These are phyloP conservation scores for Austrofundulus limnaeus DNA, from an alignment of 2,113 vertebrate genomes.

Conservation along the genomic window DNA sequence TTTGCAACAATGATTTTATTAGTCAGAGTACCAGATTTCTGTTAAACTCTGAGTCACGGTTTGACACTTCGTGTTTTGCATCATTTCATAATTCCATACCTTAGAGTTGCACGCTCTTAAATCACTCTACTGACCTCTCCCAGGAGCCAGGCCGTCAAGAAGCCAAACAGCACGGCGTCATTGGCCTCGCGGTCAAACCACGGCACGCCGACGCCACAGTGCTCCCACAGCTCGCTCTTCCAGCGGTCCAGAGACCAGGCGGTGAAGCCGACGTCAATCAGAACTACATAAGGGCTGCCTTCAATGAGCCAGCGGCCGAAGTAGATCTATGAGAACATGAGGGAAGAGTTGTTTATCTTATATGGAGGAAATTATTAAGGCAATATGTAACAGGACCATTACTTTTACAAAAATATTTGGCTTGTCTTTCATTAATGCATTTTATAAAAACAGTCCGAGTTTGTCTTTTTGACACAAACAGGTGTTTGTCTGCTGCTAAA, in stretches of 20 bases:
- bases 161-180: constrained; percentile 90
- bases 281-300: constrained; percentile 88
- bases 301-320: constrained; percentile 94
- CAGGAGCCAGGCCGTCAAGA: constrained; percentile 91
- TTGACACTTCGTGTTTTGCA: no score
- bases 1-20: no score
- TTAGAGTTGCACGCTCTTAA: no score
- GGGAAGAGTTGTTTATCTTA: neutral
- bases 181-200: constrained; percentile 94
- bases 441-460: neutral
- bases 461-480: no score
- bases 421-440: neutral
- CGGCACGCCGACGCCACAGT: constrained; percentile 86
- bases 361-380: no score
- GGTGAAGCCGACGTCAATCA: constrained; percentile 88
- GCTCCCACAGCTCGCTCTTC: constrained; percentile 92
- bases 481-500: no score
- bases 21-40: no score
- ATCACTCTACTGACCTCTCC: constrained; percentile 83
- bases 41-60: no score
- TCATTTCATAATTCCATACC: no score
- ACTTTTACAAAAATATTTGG: no score
- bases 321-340: constrained; percentile 78
- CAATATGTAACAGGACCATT: no score
- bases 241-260: constrained; percentile 91